A percentile compares a stretch with the other conserved stretches of the same genome.
phyloP scores from a whole-genome alignment of 2,888 invertebrate genomes.

The Nycteola revayana region DNA sequence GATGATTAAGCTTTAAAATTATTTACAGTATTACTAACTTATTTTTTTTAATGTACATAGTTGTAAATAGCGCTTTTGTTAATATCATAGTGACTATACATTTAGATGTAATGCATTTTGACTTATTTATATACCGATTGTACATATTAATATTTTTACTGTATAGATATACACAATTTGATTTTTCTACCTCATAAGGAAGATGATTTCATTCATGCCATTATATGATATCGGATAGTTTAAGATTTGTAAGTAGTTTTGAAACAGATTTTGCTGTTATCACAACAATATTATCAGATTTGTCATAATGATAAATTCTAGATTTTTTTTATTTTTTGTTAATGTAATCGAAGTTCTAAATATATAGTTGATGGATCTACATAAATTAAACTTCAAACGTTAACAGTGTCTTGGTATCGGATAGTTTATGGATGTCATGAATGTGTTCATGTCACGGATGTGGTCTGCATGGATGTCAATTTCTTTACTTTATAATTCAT shows the following conservation, averaged over 20 bases:
- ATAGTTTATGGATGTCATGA: too few relatives aligned
- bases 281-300: too few relatives aligned
- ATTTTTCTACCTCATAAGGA: conserved; percentile 76
- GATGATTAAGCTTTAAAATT: conserved; percentile 70
- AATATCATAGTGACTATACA: conserved; percentile 36
- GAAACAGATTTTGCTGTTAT: not conserved
- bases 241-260: conserved; percentile 11
- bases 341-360: too few relatives aligned
- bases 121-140: conserved; percentile 36
- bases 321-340: too few relatives aligned
- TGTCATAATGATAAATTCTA: too few relatives aligned
- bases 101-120: conserved; percentile 24
- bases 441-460: too few relatives aligned
- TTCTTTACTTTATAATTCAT: too few relatives aligned
- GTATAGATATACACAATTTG: conserved; percentile 51
- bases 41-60: conserved; percentile 70
- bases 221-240: conserved; percentile 28
- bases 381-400: too few relatives aligned
- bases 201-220: conserved; percentile 44
- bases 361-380: too few relatives aligned
- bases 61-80: conserved; percentile 69
- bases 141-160: conserved; percentile 34
- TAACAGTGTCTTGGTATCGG: too few relatives aligned
- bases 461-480: too few relatives aligned
- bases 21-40: conserved; percentile 81